These are phyloP conservation scores for Drosophila lowei DNA, from an alignment of 1,140 invertebrate species.

Conservation along the genomic window DNA sequence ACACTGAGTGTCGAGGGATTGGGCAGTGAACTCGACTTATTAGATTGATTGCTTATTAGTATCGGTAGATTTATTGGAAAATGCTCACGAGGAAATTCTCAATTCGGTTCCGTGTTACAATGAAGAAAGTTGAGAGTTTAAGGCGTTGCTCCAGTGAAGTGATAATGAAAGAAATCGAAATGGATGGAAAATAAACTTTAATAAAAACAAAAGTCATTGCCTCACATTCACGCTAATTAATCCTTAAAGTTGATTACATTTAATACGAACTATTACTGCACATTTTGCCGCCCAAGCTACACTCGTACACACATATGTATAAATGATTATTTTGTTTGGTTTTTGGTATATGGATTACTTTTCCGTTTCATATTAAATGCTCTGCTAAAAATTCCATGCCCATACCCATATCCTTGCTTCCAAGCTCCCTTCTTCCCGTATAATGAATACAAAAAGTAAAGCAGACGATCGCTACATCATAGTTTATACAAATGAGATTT, in stretches of 20 bases:
- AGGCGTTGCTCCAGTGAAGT: too few relatives aligned
- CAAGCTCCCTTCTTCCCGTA: neutral
- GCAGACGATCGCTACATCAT: conserved; percentile 12
- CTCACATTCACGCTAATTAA: conserved; percentile 12
- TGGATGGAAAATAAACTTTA: too few relatives aligned
- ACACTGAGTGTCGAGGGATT: conserved; percentile 86
- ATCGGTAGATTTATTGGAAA: conserved; percentile 49
- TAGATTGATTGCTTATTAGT: conserved; percentile 36
- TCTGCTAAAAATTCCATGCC: conserved; percentile 17
- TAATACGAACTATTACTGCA: conserved; percentile 59
- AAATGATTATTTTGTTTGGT: conserved; percentile 26
- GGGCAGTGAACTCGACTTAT: conserved; percentile 58
- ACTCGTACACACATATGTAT: conserved; percentile 1
- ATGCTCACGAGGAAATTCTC: conserved; percentile 31
- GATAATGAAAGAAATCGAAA: conserved; percentile 12
- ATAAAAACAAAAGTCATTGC: too few relatives aligned
- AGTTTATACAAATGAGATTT: conserved; percentile 40
- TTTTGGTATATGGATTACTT: conserved; percentile 62
- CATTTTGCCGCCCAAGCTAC: conserved; percentile 21
- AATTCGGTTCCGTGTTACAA: conserved; percentile 26
- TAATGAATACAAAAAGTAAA: too few relatives aligned
- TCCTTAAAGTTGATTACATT: conserved; percentile 39
- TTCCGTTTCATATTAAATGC: conserved; percentile 55
- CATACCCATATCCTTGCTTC: conserved; percentile 7
- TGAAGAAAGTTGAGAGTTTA: conserved; percentile 22